These are phyloP conservation scores for Oreochromis tanganicae DNA, from an alignment of 2,113 vertebrate species.

Conservation along the genomic window DNA sequence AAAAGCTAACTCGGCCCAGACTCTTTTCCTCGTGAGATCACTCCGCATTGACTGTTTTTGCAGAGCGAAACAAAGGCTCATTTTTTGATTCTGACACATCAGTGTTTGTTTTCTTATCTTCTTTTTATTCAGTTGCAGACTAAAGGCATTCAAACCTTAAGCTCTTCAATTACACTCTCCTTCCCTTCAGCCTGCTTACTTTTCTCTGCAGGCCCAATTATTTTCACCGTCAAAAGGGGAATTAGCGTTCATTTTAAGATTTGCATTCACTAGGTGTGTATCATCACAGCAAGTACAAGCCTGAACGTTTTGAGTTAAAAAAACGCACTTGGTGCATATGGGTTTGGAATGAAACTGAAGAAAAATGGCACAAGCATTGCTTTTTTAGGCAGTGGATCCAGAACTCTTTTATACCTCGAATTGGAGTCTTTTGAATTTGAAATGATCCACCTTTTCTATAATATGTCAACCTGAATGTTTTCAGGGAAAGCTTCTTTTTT, in stretches of 20 bases:
- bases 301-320: constrained; percentile 26
- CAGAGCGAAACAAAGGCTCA: background rate
- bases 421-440: background rate
- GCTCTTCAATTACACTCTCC: constrained; percentile 40
- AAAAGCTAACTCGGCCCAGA: background rate
- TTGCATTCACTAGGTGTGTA: constrained; percentile 33
- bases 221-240: constrained; percentile 40
- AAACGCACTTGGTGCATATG: background rate
- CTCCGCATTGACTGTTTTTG: background rate
- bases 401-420: background rate
- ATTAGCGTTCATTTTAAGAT: constrained; percentile 58
- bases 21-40: background rate
- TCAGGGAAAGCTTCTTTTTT: background rate
- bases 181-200: constrained; percentile 11
- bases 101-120: constrained; percentile 18
- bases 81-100: constrained; percentile 18
- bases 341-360: constrained; percentile 3
- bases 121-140: background rate
- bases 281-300: constrained; percentile 35
- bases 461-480: background rate
- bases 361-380: background rate
- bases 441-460: background rate
- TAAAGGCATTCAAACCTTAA: constrained; percentile 27
- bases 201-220: constrained; percentile 29
- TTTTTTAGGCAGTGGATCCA: background rate